Conservation (phyloP, 2,797 vertebrate genomes). For the Intellagama lesueurii region DNA sequence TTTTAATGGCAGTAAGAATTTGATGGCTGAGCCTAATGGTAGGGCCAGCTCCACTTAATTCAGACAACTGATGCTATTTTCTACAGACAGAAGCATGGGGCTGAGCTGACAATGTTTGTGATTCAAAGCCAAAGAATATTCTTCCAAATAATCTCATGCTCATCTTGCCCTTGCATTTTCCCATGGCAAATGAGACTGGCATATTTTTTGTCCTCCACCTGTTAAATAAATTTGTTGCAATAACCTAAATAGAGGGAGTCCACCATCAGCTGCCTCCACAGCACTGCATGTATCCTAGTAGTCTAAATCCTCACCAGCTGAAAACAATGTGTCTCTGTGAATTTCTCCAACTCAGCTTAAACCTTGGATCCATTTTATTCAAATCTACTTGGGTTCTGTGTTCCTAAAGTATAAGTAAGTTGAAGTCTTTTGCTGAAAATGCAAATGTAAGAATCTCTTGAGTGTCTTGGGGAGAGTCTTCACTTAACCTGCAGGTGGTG, state of each 20-base stretch:
- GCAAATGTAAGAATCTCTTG: not conserved
- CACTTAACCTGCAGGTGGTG: constrained; percentile 59
- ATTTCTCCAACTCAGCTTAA: not conserved
- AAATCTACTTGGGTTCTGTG: not conserved
- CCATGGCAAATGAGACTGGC: not conserved
- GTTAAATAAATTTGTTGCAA: not conserved
- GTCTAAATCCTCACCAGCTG: not conserved
- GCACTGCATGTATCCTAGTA: not conserved
- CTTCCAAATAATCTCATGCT: not conserved
- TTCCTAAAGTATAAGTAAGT: not conserved
- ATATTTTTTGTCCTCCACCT: not conserved
- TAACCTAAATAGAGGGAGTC: not conserved
- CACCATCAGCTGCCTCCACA: not conserved
- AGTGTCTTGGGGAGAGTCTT: constrained; percentile 14
- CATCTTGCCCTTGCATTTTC: not conserved
- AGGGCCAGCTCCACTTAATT: not conserved
- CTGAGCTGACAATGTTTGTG: not conserved
- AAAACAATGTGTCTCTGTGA: not conserved
- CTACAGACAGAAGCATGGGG: not conserved
- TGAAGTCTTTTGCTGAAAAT: not conserved
- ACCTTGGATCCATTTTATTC: not conserved
- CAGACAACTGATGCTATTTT: not conserved
- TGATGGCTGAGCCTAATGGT: not conserved
- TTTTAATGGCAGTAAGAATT: not conserved
- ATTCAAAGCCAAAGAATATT: not conserved